These are phyloP conservation scores for Myotis findleyi DNA, from an alignment of 2,797 vertebrate genomes.

Conservation along the genomic window DNA sequence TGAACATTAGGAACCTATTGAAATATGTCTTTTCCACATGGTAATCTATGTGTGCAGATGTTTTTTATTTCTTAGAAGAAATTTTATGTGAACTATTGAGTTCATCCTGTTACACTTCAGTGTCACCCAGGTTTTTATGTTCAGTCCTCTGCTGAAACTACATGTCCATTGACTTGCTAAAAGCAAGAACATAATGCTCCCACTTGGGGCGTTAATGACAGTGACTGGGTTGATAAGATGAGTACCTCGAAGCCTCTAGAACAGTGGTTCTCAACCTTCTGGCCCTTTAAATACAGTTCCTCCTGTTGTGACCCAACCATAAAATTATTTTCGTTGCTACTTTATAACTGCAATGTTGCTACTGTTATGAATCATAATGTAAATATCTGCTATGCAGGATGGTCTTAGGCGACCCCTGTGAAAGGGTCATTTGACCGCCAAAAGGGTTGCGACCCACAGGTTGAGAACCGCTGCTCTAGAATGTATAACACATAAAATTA, in stretches of 20 bases:
- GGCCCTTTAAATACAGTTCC: too few species aligned
- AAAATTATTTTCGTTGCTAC: too few species aligned
- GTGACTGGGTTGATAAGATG: not conserved
- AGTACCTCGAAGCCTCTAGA: not conserved
- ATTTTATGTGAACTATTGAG: not conserved
- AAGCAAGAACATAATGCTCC: not conserved
- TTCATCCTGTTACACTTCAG: not conserved
- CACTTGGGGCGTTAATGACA: not conserved
- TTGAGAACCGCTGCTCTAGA: too few species aligned
- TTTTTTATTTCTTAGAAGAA: slow-evolving; percentile 11
- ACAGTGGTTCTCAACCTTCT: too few species aligned
- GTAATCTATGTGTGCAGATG: not conserved
- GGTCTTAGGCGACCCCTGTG: too few species aligned
- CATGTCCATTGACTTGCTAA: not conserved
- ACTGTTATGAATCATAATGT: too few species aligned
- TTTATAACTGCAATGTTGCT: too few species aligned
- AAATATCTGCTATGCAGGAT: too few species aligned
- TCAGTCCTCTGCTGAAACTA: not conserved
- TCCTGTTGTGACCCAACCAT: too few species aligned
- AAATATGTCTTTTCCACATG: not conserved
- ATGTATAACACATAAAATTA: not conserved
- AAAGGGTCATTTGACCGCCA: too few species aligned
- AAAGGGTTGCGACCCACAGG: too few species aligned
- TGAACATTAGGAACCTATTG: not conserved
- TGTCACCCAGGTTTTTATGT: not conserved